A percentile compares a stretch with the other conserved stretches of the same genome.
Evolutionary conservation across 2,113 vertebrate genomes (phyloP).

Genomic region (Burhinus bistriatus): DNA sequence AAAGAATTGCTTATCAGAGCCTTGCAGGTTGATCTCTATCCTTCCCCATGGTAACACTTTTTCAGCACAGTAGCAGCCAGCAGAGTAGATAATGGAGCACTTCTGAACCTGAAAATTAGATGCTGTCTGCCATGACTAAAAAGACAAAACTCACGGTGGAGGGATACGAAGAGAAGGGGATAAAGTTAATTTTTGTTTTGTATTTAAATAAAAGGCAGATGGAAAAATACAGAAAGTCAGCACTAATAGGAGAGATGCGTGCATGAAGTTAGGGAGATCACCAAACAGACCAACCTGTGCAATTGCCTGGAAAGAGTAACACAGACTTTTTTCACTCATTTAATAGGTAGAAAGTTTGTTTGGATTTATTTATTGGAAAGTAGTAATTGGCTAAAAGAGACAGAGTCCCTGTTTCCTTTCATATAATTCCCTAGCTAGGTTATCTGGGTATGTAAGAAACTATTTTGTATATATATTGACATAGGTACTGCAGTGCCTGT

Average conservation of each 20-base stretch:
- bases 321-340: neutral
- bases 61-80: constrained; percentile 21
- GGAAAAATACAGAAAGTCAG: neutral
- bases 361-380: neutral
- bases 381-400: neutral
- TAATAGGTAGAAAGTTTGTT: neutral
- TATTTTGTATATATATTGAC: neutral
- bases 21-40: constrained; percentile 40
- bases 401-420: neutral
- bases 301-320: neutral
- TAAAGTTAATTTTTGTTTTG: neutral
- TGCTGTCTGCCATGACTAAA: constrained; percentile 4
- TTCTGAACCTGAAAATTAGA: constrained; percentile 60
- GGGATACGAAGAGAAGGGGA: neutral
- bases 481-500: neutral
- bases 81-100: constrained; percentile 42
- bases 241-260: fast-evolving
- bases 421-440: neutral
- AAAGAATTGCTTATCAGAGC: constrained; percentile 33
- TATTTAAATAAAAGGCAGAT: neutral
- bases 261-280: neutral
- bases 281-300: neutral
- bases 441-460: neutral
- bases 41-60: constrained; percentile 47
- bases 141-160: neutral